A percentile compares a stretch with the other conserved stretches of the same genome.
Evolutionary conservation across 1,140 invertebrate species (phyloP).

Genomic region (Saccostrea cuccullata): DNA sequence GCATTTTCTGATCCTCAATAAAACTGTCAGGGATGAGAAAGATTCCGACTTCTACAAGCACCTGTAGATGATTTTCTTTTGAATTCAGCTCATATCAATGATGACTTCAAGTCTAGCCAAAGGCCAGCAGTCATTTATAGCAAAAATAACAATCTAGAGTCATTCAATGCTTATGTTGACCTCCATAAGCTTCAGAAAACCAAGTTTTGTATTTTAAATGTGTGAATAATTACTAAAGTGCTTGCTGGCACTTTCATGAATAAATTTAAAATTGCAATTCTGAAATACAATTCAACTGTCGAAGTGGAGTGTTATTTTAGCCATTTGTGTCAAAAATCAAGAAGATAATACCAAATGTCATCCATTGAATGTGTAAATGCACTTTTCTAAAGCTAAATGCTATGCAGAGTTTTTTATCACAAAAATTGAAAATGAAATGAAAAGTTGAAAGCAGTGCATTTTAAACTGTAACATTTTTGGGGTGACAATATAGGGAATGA

Average conservation of each 20-base stretch:
- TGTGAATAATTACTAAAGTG: not conserved
- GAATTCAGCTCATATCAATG: not conserved
- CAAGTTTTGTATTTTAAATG: not conserved
- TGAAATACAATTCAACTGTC: not conserved
- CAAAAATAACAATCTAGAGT: not conserved
- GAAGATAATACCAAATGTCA: not conserved
- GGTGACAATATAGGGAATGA: not conserved
- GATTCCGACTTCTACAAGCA: not conserved
- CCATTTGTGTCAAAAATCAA: not conserved
- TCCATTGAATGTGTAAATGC: too few species aligned
- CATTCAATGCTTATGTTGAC: not conserved
- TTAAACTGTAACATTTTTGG: not conserved
- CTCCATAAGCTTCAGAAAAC: too few species aligned
- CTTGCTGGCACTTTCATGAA: not conserved
- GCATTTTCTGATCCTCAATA: constrained; percentile 5
- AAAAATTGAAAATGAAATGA: too few species aligned
- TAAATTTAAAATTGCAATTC: not conserved
- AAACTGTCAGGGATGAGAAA: not conserved
- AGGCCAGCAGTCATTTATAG: not conserved
- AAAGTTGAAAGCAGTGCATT: not conserved
- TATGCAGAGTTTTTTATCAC: too few species aligned
- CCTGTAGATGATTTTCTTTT: not conserved
- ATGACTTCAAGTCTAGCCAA: not conserved
- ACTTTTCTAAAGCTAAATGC: too few species aligned
- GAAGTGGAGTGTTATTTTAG: not conserved